These are phyloP conservation scores for Alviniconcha marisindica DNA, from an alignment of 1,140 invertebrate genomes.

Conservation along the genomic window DNA sequence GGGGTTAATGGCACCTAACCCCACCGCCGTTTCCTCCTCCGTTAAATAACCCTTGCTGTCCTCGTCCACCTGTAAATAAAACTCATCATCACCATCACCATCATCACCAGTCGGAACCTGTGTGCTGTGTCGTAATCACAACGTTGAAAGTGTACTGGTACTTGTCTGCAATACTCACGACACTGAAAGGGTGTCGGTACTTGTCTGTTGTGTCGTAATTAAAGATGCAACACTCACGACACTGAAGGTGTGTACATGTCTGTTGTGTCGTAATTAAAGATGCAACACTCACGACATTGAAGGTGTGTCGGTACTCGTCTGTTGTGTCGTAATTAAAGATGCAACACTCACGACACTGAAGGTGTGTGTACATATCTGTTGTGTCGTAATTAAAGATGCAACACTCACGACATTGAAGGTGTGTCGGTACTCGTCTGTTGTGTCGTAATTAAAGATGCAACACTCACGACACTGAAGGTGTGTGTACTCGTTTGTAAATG, in stretches of 20 bases:
- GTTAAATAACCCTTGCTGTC: constrained; percentile 59
- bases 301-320: no score
- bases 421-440: not conserved
- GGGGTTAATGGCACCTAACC: constrained; percentile 65
- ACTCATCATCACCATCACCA: no score
- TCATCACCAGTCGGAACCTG: no score
- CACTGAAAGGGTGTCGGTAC: constrained; percentile 66
- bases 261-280: not conserved
- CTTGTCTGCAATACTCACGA: no score
- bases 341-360: no score
- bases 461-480: no score
- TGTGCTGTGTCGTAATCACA: no score
- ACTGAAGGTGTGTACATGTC: not conserved
- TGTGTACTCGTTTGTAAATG: no score
- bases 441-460: no score
- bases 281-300: no score
- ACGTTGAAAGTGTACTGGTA: no score
- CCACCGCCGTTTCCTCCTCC: constrained; percentile 63
- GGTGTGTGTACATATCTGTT: not conserved
- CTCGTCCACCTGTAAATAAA: constrained; percentile 66
- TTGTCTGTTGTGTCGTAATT: constrained; percentile 58
- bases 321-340: no score
- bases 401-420: not conserved
- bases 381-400: not conserved
- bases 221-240: constrained; percentile 73